Conservation (phyloP, 2,113 vertebrate species). For the Cyanoderma ruficeps region DNA sequence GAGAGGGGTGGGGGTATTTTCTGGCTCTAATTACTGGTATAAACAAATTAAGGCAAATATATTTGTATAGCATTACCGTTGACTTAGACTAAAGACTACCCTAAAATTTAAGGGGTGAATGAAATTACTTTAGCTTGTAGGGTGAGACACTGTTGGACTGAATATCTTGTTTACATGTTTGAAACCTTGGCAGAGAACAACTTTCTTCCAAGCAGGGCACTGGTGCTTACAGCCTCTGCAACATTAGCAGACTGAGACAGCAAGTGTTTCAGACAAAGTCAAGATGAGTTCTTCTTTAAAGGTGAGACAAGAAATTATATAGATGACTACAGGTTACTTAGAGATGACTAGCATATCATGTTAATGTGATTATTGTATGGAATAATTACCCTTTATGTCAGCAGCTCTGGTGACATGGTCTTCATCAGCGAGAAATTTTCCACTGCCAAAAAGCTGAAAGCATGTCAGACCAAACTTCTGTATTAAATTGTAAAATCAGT, state of each 20-base stretch:
- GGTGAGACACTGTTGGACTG: background rate
- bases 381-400: background rate
- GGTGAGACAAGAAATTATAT: background rate
- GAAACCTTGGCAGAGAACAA: background rate
- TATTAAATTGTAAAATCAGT: background rate
- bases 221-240: background rate
- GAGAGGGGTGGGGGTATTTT: accelerated
- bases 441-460: background rate
- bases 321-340: background rate
- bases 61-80: accelerated
- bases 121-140: background rate
- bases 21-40: background rate
- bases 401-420: background rate
- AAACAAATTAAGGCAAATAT: background rate
- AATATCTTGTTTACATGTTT: background rate
- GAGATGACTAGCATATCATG: background rate
- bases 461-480: background rate
- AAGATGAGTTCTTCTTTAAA: background rate
- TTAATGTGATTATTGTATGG: background rate
- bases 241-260: background rate
- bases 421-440: background rate
- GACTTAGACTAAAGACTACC: background rate
- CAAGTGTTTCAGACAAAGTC: background rate
- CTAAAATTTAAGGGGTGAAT: background rate
- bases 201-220: background rate